Evolutionary conservation across 2,797 vertebrate species (phyloP).

Genomic region (Coracias cyanogaster): DNA sequence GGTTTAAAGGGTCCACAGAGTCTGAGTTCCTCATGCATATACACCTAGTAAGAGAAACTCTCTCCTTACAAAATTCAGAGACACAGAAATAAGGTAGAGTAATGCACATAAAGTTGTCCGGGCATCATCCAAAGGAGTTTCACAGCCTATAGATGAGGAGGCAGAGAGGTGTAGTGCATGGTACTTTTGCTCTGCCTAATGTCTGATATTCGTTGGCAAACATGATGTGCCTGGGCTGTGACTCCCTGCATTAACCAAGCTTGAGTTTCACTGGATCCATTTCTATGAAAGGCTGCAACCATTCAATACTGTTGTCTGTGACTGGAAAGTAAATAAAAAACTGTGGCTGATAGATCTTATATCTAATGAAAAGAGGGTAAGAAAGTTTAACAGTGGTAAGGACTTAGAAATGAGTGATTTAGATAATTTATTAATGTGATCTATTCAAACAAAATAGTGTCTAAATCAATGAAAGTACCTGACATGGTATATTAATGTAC

Average conservation of each 20-base stretch:
- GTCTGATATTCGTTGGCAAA: not conserved
- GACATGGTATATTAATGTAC: not conserved
- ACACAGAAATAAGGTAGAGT: not conserved
- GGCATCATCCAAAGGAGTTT: not conserved
- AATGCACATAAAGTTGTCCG: not conserved
- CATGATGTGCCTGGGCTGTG: not conserved
- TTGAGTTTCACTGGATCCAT: not conserved
- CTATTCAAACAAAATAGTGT: not conserved
- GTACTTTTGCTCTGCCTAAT: not conserved
- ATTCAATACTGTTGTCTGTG: not conserved
- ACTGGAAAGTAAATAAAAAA: not conserved
- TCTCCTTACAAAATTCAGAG: not conserved
- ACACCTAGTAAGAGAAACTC: not conserved
- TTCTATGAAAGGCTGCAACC: not conserved
- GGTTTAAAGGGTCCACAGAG: not conserved
- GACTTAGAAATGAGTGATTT: not conserved
- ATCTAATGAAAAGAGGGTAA: not conserved
- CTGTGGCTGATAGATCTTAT: not conserved
- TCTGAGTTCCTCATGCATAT: not conserved
- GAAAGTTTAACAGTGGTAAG: not conserved
- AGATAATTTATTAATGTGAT: not conserved
- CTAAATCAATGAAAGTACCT: not conserved
- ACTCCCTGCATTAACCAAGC: not conserved
- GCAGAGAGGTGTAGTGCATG: not conserved
- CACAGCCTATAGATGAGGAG: not conserved